phyloP scores from a whole-genome alignment of 2,113 vertebrate species.

The Caloenas nicobarica region DNA sequence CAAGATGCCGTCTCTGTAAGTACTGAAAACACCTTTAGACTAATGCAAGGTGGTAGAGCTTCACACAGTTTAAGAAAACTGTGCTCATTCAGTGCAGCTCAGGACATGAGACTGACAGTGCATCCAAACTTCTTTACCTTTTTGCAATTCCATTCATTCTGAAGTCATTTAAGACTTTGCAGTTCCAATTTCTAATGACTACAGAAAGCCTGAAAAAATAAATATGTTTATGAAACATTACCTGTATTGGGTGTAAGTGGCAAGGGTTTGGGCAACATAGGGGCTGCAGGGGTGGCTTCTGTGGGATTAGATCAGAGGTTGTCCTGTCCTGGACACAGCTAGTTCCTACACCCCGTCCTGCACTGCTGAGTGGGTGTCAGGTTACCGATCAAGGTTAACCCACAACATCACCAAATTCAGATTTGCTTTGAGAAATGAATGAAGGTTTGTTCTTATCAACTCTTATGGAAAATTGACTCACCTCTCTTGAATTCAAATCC shows the following conservation, averaged over 20 bases:
- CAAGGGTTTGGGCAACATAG: background rate
- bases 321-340: background rate
- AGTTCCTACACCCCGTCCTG: background rate
- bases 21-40: background rate
- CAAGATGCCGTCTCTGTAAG: background rate
- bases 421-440: background rate
- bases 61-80: background rate
- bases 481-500: background rate
- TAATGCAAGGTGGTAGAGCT: background rate
- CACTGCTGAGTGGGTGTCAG: background rate
- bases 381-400: background rate
- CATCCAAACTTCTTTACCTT: background rate
- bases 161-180: background rate
- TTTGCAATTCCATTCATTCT: background rate
- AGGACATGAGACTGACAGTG: background rate
- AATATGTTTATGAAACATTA: background rate
- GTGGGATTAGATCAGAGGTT: background rate
- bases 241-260: background rate
- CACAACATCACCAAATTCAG: background rate
- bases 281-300: background rate
- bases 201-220: background rate
- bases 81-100: background rate
- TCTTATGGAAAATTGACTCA: background rate
- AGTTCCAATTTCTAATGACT: background rate
- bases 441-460: background rate